These are phyloP conservation scores for Cladopsammia gracilis DNA, from an alignment of 64 coral and sea anemone species.

Conservation along the genomic window DNA sequence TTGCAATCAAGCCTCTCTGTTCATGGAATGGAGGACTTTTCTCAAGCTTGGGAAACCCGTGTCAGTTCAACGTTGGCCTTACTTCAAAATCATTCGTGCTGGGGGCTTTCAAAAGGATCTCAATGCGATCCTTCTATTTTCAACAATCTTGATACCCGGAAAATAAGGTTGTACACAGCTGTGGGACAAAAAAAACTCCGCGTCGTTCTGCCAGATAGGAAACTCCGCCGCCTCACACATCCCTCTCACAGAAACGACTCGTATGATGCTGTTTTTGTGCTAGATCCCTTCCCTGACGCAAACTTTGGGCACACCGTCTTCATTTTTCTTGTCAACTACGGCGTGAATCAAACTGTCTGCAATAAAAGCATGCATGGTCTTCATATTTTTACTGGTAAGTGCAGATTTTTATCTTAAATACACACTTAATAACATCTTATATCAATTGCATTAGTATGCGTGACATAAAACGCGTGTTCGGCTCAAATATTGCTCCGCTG, in stretches of 20 bases:
- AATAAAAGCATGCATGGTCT: conserved; percentile 14
- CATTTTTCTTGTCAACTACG: conserved; percentile 71
- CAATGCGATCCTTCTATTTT: conserved; percentile 4
- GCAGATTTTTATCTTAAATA: conserved; percentile 14
- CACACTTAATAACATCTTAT: neutral
- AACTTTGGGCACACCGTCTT: conserved; percentile 82
- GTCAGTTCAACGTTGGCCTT: neutral
- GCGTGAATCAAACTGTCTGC: conserved; percentile 44
- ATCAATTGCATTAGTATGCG: too few relatives aligned
- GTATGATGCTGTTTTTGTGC: conserved; percentile 64
- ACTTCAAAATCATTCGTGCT: conserved; percentile 18
- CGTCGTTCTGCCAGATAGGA: conserved; percentile 60
- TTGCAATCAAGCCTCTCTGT: neutral
- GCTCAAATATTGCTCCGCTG: neutral
- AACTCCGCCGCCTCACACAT: conserved; percentile 26
- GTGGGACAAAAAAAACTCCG: neutral
- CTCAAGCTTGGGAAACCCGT: conserved; percentile 6
- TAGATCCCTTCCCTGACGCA: conserved; percentile 77
- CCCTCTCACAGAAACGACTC: conserved; percentile 23
- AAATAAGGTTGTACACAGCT: conserved; percentile 67
- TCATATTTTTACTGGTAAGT: conserved; percentile 62
- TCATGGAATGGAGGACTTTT: neutral
- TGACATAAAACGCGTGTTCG: neutral
- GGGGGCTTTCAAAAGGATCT: neutral
- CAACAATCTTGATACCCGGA: neutral